A percentile compares a stretch with the other conserved stretches of the same genome.
Conservation (phyloP, 2,113 vertebrate species). For the Gopherus flavomarginatus region DNA sequence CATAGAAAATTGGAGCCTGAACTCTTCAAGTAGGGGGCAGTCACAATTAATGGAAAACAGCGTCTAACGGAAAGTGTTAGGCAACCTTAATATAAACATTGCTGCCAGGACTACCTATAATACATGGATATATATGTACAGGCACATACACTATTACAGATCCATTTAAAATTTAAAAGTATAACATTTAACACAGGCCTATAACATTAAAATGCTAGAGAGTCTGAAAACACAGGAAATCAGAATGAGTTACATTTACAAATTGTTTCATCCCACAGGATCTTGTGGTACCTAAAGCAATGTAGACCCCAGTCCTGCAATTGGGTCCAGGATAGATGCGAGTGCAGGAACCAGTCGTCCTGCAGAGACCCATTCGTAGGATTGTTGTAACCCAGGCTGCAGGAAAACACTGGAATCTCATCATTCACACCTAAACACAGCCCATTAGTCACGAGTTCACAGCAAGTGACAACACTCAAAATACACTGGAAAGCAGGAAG, state of each 20-base stretch:
- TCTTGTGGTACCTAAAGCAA: not conserved
- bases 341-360: not conserved
- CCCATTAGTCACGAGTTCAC: not conserved
- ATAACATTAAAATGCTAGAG: not conserved
- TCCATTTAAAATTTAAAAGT: not conserved
- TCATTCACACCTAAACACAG: too few relatives aligned
- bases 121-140: not conserved
- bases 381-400: not conserved
- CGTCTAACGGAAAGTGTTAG: not conserved
- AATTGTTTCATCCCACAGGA: not conserved
- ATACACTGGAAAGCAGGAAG: not conserved
- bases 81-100: not conserved
- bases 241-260: not conserved
- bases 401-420: not conserved
- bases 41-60: not conserved
- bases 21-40: not conserved
- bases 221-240: not conserved
- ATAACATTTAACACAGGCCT: not conserved
- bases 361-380: not conserved
- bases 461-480: not conserved
- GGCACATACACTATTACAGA: not conserved
- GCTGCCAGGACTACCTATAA: not conserved
- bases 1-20: not conserved
- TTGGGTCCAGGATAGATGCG: not conserved
- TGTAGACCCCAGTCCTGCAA: not conserved